Base-by-base conservation (phyloP, 2,888 invertebrate genomes). In the Melikaiella ostensackeni region DNA sequence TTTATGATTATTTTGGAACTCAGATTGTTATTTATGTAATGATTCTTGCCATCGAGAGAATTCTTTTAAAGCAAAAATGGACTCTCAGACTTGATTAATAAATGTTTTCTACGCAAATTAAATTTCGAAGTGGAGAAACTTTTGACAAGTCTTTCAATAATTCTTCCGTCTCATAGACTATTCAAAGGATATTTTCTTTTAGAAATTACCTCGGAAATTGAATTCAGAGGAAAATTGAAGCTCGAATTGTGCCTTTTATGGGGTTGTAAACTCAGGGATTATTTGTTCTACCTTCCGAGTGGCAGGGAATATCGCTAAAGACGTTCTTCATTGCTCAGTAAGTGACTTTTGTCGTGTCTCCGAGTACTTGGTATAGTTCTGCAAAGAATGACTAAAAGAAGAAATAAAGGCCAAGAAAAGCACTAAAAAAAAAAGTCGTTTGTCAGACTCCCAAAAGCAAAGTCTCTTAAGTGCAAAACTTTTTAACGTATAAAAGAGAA, bases 291-390 rank as follows among this genome's bases (percentile, higher is more conserved):
- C 13, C 57, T 79, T 79, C 80, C 76, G 75, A 83, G 77, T 75
- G 82, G 78, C 76, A 75, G 81, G 82, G 76, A 82, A 84, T 83
- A 83, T 85, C 81, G 79, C 76, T 77, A 74, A 84, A 83, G 57
- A 83, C 84, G 79, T 80, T 76, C 79, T 79, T 84, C 80, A 82
- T 84, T 82, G 82, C 79, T 80, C 82, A 82, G 83, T 87, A 87
- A 88, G 87, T 85, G 87, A 87, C 84, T 87, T 87, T 88, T 87
- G 86, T 84, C 87, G 86, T 87, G 85, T 86, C 86, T 85, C 80
- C 79, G 81, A 80, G 86, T 81, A 87, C 87, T 86, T 83, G 84
- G 83, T 77, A 82, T 83, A 81, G 81, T 81, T 78, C 79, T 81
- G 80, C 80, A 75, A 79, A 77, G 80, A 81, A 80, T 79, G 79